Evolutionary conservation across 2,888 invertebrate genomes (phyloP), one percentile per base, ranked within the genome.

Genomic region (Choreutis nemorana): DNA sequence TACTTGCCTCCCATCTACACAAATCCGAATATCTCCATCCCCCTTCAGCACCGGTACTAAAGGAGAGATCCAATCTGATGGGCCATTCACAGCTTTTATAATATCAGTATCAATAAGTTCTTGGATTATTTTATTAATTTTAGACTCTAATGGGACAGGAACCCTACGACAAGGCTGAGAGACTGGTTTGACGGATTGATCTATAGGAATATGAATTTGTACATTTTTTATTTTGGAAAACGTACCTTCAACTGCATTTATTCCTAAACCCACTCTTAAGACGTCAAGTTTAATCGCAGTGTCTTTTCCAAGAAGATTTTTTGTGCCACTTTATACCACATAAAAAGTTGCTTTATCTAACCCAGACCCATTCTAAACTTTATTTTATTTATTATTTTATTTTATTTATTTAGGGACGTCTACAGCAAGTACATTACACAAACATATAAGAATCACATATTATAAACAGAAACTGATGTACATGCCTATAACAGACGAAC

Each of bases 191-290:
- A 36, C 16, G 1, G 23, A 12, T 10, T 27, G 21, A 29, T 43
- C 39, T n/a, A 42, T 41, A 0, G 42, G 37, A 5, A 44, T 39
- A 4, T 39, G 24, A n/a, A 44, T 18, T 4, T 30, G 8, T n/a
- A 44, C 31, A 26, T 40, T 25, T 27, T 43, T 42, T 3, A 41
- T 29, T 30, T 40, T 44, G 11, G 39, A 42, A 30, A 40, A 42
- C 1, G 21, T 11, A n/a, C 11, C 10, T 14, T 27, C 14, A 2
- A 38, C 28, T 8, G 31, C 9, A 29, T 40, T 34, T n/a, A 37
- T 16, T 12, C 15, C 14, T 3, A 32, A 6, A 2, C 33, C 32
- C 2, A 40, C 9, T 29, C 33, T 31, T 4, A 40, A 23, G n/a
- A 42, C 33, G 5, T 36, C 39, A 4, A 42, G 29, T 7, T n/a